These are phyloP conservation scores for Chironomus tepperi DNA, from an alignment of 1,140 invertebrate genomes.

Conservation along the genomic window DNA sequence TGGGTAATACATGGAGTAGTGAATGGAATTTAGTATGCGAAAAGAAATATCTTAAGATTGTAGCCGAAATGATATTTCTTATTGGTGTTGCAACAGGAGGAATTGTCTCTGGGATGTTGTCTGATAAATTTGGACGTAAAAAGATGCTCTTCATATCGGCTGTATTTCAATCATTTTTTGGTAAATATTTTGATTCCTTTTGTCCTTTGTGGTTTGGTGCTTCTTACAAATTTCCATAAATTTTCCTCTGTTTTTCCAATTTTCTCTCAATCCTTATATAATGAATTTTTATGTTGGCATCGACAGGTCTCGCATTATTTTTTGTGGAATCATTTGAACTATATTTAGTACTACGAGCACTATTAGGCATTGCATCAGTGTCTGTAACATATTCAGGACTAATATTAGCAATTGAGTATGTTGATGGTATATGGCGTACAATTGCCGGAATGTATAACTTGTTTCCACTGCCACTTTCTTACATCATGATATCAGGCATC, in stretches of 20 bases:
- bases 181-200: conserved; percentile 34
- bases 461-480: conserved; percentile 60
- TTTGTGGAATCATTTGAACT: conserved; percentile 54
- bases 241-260: conserved; percentile 18
- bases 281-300: no score
- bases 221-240: not conserved
- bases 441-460: conserved; percentile 63
- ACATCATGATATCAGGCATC: conserved; percentile 60
- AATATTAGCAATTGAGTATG: conserved; percentile 59
- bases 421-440: conserved; percentile 64
- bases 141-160: conserved; percentile 59
- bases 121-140: conserved; percentile 70
- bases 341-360: conserved; percentile 50
- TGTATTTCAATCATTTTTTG: conserved; percentile 54
- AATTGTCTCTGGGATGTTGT: conserved; percentile 58
- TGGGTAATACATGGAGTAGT: conserved; percentile 52
- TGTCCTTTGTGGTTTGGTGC: not conserved
- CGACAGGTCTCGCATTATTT: conserved; percentile 47
- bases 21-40: conserved; percentile 60
- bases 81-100: conserved; percentile 58
- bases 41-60: conserved; percentile 48
- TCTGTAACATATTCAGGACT: conserved; percentile 64
- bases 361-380: conserved; percentile 59
- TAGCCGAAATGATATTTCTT: conserved; percentile 60
- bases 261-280: no score